Percentiles rank a stretch among this genome's conserved stretches.
Evolutionary conservation across 2,113 vertebrate genomes (phyloP).

Genomic region (Cyanistes caeruleus): DNA sequence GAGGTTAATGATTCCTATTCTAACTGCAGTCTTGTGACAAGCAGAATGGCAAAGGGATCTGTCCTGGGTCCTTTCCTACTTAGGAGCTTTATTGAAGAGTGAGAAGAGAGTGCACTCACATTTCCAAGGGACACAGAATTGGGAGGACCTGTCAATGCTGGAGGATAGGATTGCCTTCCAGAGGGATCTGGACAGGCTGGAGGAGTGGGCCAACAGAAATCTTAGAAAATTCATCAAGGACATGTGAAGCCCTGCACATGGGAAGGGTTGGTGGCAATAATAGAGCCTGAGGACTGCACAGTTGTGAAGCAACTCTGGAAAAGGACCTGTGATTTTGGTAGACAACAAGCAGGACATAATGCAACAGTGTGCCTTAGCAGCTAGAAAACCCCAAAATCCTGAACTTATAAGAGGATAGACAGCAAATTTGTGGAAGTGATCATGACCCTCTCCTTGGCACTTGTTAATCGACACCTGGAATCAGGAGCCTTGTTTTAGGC

Average conservation of each 20-base stretch:
- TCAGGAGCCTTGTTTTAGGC: background rate
- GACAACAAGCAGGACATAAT: background rate
- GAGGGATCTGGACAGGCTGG: background rate
- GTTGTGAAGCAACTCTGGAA: background rate
- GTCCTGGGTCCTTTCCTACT: background rate
- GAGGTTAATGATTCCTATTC: background rate
- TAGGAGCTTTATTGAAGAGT: background rate
- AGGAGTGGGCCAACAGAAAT: background rate
- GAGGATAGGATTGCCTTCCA: background rate
- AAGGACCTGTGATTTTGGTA: background rate
- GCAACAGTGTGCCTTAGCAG: background rate
- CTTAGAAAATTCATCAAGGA: background rate
- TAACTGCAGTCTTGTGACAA: background rate
- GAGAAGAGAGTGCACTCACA: background rate
- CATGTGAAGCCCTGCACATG: background rate
- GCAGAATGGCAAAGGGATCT: background rate
- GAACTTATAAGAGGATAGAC: background rate
- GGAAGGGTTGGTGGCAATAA: background rate
- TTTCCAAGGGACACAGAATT: background rate
- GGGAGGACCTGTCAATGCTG: background rate
- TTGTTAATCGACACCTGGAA: background rate
- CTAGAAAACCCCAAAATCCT: background rate
- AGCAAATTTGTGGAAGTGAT: background rate
- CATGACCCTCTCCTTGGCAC: background rate
- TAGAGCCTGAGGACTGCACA: background rate